These are phyloP conservation scores for Sebastes reedi DNA, from an alignment of 2,797 vertebrate species.

Conservation along the genomic window DNA sequence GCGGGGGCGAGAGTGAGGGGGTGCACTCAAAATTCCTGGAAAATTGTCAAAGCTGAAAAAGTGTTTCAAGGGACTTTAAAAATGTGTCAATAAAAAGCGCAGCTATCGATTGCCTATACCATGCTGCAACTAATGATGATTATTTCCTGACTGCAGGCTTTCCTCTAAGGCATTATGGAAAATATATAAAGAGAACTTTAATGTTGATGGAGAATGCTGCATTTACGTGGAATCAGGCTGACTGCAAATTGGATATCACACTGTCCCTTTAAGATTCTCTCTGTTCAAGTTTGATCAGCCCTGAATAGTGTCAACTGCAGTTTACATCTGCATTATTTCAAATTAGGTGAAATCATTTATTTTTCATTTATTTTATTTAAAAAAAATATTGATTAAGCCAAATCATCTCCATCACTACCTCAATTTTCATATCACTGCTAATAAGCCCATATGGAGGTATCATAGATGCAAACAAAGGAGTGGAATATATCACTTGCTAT, in stretches of 20 bases:
- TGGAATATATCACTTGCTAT: neutral
- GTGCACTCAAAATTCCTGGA: constrained; percentile 30
- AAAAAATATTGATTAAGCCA: neutral
- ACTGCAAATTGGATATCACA: neutral
- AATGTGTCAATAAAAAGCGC: constrained; percentile 65
- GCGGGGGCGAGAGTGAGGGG: constrained; percentile 11
- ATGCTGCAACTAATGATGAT: constrained; percentile 64
- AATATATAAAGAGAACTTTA: constrained; percentile 56
- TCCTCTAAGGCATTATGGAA: constrained; percentile 57
- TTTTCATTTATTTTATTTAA: neutral
- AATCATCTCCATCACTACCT: neutral
- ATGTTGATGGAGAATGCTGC: constrained; percentile 27
- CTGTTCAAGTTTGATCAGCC: neutral
- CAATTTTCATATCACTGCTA: neutral
- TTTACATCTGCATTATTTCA: neutral
- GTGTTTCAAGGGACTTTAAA: constrained; percentile 59
- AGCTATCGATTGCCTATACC: constrained; percentile 64
- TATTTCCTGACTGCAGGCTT: constrained; percentile 74
- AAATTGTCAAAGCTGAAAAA: constrained; percentile 45
- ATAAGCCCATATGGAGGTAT: constrained; percentile 4
- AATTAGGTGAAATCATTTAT: neutral
- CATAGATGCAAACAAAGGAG: constrained; percentile 5
- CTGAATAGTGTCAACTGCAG: neutral
- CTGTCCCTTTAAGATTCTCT: neutral
- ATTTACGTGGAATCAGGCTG: neutral